phyloP scores from a whole-genome alignment of 2,888 invertebrate species.

The Cephus nigrinus region DNA sequence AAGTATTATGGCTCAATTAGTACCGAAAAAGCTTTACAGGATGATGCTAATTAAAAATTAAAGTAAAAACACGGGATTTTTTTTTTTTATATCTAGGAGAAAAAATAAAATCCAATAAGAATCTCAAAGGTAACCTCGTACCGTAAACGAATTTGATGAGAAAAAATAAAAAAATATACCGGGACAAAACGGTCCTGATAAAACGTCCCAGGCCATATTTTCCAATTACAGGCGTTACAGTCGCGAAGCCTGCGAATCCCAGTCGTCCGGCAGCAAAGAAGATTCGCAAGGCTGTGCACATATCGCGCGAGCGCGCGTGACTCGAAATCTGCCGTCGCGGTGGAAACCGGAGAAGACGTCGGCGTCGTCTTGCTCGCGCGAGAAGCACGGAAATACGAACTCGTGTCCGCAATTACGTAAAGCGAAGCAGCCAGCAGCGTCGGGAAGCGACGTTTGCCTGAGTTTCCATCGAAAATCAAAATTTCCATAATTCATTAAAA shows the following conservation, averaged over 20 bases:
- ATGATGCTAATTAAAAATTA: neutral
- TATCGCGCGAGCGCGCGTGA: neutral
- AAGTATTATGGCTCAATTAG: neutral
- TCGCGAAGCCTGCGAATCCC: neutral
- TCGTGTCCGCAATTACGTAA: neutral
- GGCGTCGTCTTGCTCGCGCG: conserved; percentile 7
- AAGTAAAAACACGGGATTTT: neutral
- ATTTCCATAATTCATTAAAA: no score
- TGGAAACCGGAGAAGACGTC: conserved; percentile 2
- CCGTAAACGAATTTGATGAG: neutral
- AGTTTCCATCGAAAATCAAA: no score
- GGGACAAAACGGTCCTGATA: neutral
- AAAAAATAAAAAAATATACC: neutral
- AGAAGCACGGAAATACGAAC: neutral
- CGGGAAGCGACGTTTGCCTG: no score
- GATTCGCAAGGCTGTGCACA: neutral
- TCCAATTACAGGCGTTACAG: neutral
- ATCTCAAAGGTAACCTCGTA: neutral
- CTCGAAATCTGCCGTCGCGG: conserved; percentile 5
- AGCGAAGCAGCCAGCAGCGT: neutral
- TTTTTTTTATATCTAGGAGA: neutral
- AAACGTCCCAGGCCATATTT: neutral
- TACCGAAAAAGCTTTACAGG: neutral
- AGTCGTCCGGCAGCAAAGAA: neutral
- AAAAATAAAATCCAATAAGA: neutral